Base-by-base conservation (phyloP, 2,113 vertebrate species). In the Hoplias malabaricus region DNA sequence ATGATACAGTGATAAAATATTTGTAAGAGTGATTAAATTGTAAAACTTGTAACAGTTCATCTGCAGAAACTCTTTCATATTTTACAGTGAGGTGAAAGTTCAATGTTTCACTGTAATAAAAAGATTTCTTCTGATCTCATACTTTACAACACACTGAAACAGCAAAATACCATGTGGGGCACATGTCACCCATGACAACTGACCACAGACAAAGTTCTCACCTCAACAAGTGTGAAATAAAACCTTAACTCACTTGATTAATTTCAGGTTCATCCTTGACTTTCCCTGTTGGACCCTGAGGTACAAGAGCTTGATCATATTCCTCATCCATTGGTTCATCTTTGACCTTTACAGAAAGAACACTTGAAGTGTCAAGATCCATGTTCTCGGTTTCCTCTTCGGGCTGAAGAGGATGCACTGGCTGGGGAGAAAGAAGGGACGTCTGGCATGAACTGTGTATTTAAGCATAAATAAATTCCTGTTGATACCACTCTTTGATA, bases 281-380 rank as follows among this genome's bases (percentile, higher is more conserved):
- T 12, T 68, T 56, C 13, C 4, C 43, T n/a, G 14, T 33, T 27
- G 76, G 25, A 19, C 23, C 50, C 14, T 72, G 77, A 25, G 73
- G 50, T 23, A 14, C 36, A 2, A 79, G 74, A 5, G 80, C 80
- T 29, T 56, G 63, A 43, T 84, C 83, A 57, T 84, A 84, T 12
- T 81, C 83, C 46, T 84, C 83, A 29, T 82, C 80, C 83, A 82
- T 48, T 9, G 83, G 78, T 48, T 79, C 80, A 69, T 83, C 75
- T 36, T 82, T 83, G 13, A 83, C 67, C 23, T 71, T 74, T 43
- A 76, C 59, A 19, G 53, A 19, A 4, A 36, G 8, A 1, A 56
- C 31, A 5, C 1, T 12, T 12, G 75, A 59, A 9, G 2, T 19
- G 7, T 21, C n/a, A 23, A 46, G 40, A 38, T 25, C 29, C 10